Evolutionary conservation across 2,797 vertebrate species (phyloP).

Genomic region (Oryzias sinensis): DNA sequence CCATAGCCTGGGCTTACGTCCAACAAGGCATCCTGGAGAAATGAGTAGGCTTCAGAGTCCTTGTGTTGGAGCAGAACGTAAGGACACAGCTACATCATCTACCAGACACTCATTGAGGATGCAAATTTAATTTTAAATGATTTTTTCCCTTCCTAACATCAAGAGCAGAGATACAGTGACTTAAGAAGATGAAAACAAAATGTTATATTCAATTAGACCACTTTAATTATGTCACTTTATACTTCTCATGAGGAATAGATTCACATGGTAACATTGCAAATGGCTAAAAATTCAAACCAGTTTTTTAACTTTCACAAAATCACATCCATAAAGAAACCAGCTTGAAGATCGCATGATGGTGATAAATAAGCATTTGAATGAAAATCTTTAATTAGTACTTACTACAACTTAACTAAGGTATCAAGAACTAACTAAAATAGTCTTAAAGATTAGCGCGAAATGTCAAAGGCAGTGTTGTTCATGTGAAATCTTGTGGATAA

Average conservation of each 20-base stretch:
- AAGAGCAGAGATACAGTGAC: slow-evolving; percentile 17
- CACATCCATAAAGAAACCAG: neutral
- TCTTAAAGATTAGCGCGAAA: too few species aligned
- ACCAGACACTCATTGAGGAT: slow-evolving; percentile 53
- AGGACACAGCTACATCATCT: slow-evolving; percentile 49
- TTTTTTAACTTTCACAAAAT: neutral
- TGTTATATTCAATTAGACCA: slow-evolving; percentile 24
- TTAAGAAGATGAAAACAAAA: slow-evolving; percentile 28
- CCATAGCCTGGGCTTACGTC: slow-evolving; percentile 59
- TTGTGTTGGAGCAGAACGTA: slow-evolving; percentile 36
- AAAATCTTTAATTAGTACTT: too few species aligned
- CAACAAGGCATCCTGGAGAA: slow-evolving; percentile 60
- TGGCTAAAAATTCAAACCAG: slow-evolving; percentile 13
- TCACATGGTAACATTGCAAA: slow-evolving; percentile 5
- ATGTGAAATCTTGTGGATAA: too few species aligned
- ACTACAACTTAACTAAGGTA: too few species aligned
- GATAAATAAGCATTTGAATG: neutral
- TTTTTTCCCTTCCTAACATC: slow-evolving; percentile 28
- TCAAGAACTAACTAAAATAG: too few species aligned
- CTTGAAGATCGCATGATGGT: slow-evolving; percentile 6
- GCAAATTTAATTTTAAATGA: slow-evolving; percentile 58
- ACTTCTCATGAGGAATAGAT: slow-evolving; percentile 26
- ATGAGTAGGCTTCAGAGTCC: slow-evolving; percentile 49
- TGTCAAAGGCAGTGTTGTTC: too few species aligned
- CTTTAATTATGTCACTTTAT: slow-evolving; percentile 18